Percentiles rank a stretch among this genome's conserved stretches.
Evolutionary conservation across 1,140 invertebrate species (phyloP).

Genomic region (Leptinotarsa lineolata): DNA sequence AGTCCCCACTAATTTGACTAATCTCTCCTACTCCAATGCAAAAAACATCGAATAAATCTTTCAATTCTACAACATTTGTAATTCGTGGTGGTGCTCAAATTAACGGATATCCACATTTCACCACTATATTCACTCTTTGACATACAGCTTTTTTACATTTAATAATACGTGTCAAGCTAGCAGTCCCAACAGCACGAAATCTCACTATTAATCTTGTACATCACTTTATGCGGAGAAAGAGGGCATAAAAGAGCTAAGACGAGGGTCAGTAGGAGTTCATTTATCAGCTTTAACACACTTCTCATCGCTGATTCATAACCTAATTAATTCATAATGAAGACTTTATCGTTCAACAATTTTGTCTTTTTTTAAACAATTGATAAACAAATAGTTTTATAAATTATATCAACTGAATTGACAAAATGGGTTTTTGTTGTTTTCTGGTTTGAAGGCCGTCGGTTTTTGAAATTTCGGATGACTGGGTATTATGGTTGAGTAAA

Average conservation of each 20-base stretch:
- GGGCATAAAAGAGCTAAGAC: background rate
- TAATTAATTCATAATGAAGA: background rate
- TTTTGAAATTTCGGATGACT: no score
- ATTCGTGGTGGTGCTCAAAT: background rate
- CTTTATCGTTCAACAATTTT: background rate
- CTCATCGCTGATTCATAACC: background rate
- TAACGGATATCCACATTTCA: slow-evolving; percentile 5
- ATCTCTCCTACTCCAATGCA: no score
- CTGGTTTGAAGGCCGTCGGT: no score
- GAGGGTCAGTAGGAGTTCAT: background rate
- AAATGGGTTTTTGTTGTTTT: no score
- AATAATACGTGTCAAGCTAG: slow-evolving; percentile 6
- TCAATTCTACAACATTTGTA: no score
- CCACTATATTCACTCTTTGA: slow-evolving; percentile 6
- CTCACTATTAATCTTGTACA: background rate
- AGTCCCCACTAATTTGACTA: no score
- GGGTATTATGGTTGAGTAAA: no score
- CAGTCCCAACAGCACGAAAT: slow-evolving; percentile 5
- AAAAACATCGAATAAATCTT: no score
- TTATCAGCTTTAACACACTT: background rate
- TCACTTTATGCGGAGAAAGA: background rate
- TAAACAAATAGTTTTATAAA: no score
- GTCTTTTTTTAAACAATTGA: background rate
- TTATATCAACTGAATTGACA: no score
- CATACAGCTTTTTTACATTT: background rate